Evolutionary conservation across 2,113 vertebrate species (phyloP).

Genomic region (Amazona guildingii): DNA sequence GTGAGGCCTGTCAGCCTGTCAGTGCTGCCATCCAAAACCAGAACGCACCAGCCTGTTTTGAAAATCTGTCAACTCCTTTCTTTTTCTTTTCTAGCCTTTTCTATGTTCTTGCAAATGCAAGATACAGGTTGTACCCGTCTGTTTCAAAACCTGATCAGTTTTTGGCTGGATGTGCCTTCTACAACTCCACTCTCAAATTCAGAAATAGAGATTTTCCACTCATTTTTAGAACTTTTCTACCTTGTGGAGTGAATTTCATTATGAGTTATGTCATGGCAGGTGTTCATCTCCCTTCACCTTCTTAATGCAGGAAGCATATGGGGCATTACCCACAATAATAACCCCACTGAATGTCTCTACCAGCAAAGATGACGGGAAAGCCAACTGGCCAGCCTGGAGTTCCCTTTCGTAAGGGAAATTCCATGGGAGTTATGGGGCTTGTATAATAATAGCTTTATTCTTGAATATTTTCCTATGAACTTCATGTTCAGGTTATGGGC

Average conservation of each 20-base stretch:
- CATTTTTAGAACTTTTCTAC: constrained; percentile 6
- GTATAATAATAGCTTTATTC: constrained; percentile 52
- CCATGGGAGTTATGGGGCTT: not conserved
- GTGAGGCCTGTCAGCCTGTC: not conserved
- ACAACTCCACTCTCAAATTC: not conserved
- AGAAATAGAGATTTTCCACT: constrained; percentile 46
- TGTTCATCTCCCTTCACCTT: constrained; percentile 54
- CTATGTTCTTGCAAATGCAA: not conserved
- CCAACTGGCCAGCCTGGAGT: constrained; percentile 30
- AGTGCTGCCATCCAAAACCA: not conserved
- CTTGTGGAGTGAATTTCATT: not conserved
- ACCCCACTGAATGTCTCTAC: constrained; percentile 50
- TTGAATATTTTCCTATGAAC: constrained; percentile 53
- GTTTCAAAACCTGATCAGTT: not conserved
- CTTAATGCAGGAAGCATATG: constrained; percentile 63
- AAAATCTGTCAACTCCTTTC: not conserved
- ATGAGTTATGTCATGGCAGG: constrained; percentile 54
- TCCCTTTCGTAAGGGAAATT: constrained; percentile 52
- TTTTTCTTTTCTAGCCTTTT: not conserved
- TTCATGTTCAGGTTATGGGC: constrained; percentile 14
- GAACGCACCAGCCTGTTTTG: not conserved
- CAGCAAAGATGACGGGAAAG: constrained; percentile 6
- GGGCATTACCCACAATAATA: constrained; percentile 47
- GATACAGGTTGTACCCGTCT: not conserved
- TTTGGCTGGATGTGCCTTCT: constrained; percentile 7